These are phyloP conservation scores for Xanthia togata DNA, from an alignment of 2,888 invertebrate genomes.

Conservation along the genomic window DNA sequence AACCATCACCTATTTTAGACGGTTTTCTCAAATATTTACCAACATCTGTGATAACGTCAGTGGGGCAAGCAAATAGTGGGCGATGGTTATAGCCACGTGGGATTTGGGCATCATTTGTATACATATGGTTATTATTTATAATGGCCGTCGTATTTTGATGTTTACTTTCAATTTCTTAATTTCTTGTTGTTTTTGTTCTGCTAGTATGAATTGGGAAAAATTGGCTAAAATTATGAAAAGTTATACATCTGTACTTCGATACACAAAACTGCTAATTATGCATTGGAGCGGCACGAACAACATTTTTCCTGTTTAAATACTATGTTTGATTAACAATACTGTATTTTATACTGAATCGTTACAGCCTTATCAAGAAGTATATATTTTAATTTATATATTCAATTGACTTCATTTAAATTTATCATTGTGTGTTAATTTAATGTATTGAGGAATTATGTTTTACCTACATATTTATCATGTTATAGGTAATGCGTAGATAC, in stretches of 20 bases:
- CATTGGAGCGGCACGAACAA: background rate
- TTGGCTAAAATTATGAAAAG: background rate
- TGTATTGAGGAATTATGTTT: slow-evolving; percentile 2
- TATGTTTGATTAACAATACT: background rate
- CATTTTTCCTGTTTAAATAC: slow-evolving; percentile 30
- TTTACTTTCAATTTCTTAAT: slow-evolving; percentile 7
- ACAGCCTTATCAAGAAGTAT: slow-evolving; percentile 5
- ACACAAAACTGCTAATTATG: background rate
- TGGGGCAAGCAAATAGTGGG: slow-evolving; percentile 42
- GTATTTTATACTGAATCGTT: slow-evolving; percentile 14
- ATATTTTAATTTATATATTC: slow-evolving; percentile 1
- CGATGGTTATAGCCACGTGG: slow-evolving; percentile 41
- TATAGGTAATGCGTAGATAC: background rate
- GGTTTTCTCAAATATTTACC: slow-evolving; percentile 40
- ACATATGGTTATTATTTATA: slow-evolving; percentile 16
- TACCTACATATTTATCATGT: background rate
- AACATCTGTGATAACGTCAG: slow-evolving; percentile 20
- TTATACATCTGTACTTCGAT: background rate
- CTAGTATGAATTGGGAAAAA: too few relatives aligned
- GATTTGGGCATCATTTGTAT: slow-evolving; percentile 30
- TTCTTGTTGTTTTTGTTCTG: background rate
- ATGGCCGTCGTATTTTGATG: background rate
- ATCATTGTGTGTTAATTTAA: background rate
- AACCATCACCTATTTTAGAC: slow-evolving; percentile 20
- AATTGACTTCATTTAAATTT: slow-evolving; percentile 12